These are phyloP conservation scores for Keiferia lycopersicella DNA, from an alignment of 2,888 invertebrate genomes.

Conservation along the genomic window DNA sequence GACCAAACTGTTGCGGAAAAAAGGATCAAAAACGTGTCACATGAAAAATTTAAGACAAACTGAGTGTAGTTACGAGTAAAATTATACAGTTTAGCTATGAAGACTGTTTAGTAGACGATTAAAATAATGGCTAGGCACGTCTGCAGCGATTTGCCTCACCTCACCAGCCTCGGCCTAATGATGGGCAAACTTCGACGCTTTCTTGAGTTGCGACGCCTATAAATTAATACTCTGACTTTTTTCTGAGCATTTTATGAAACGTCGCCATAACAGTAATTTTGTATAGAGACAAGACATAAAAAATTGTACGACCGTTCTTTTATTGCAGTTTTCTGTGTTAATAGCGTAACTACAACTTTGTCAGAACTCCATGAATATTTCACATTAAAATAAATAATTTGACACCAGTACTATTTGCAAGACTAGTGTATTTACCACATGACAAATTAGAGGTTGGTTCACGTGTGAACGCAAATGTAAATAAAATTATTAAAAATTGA, in stretches of 20 bases:
- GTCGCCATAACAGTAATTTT: not conserved
- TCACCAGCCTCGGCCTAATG: slow-evolving; percentile 27
- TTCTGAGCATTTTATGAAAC: slow-evolving; percentile 4
- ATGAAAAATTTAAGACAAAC: slow-evolving; percentile 28
- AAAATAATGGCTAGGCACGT: slow-evolving; percentile 35
- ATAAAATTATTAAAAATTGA: slow-evolving; percentile 27
- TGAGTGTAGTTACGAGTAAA: slow-evolving; percentile 28
- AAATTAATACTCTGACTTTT: slow-evolving; percentile 5
- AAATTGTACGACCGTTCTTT: not conserved
- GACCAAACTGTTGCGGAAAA: slow-evolving; percentile 1
- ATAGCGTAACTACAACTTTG: not conserved
- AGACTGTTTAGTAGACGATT: slow-evolving; percentile 31
- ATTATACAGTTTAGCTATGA: slow-evolving; percentile 33
- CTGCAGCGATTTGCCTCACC: slow-evolving; percentile 34
- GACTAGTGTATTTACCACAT: not conserved
- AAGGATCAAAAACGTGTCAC: not conserved
- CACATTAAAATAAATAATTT: slow-evolving; percentile 1
- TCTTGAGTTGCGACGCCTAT: slow-evolving; percentile 17
- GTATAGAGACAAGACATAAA: not conserved
- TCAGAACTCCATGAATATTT: not conserved
- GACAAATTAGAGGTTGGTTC: slow-evolving; percentile 15
- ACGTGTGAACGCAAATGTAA: slow-evolving; percentile 22
- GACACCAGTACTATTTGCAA: not conserved
- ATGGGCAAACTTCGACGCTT: slow-evolving; percentile 28
- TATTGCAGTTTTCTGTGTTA: not conserved